phyloP scores from a whole-genome alignment of 2,113 vertebrate genomes.

The Grantiella picta region DNA sequence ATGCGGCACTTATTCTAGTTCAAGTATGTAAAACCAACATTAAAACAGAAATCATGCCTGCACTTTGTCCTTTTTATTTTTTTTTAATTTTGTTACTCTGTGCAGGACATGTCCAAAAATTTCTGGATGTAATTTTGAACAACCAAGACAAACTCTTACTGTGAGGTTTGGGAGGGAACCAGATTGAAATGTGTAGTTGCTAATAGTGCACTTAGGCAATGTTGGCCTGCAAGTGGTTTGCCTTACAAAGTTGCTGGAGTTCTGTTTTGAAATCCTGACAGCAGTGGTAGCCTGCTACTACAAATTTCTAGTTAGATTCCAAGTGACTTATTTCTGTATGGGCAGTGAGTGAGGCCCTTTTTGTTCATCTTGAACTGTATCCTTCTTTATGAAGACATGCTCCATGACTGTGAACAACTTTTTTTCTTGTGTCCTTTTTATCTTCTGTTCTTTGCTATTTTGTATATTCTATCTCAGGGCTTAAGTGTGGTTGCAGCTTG shows the following conservation, averaged over 20 bases:
- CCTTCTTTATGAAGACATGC: neutral
- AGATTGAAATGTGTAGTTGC: neutral
- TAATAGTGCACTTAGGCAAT: neutral
- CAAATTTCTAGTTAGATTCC: neutral
- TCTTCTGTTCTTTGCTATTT: neutral
- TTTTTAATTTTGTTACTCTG: neutral
- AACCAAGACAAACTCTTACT: neutral
- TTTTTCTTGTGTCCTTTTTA: neutral
- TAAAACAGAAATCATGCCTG: neutral
- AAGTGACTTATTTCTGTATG: neutral
- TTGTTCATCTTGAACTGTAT: neutral
- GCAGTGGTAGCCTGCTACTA: neutral
- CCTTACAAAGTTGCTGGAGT: neutral
- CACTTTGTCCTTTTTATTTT: neutral
- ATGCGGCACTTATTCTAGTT: neutral
- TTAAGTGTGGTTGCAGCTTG: neutral
- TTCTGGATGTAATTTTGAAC: neutral
- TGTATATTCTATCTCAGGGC: neutral
- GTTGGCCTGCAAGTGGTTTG: neutral
- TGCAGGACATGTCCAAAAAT: rapidly evolving
- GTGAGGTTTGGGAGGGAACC: neutral
- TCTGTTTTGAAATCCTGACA: neutral
- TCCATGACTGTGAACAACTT: neutral
- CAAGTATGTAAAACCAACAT: neutral
- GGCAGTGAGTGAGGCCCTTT: neutral